Base-by-base conservation (phyloP, 2,113 vertebrate genomes). In the Oryctolagus cuniculus region DNA sequence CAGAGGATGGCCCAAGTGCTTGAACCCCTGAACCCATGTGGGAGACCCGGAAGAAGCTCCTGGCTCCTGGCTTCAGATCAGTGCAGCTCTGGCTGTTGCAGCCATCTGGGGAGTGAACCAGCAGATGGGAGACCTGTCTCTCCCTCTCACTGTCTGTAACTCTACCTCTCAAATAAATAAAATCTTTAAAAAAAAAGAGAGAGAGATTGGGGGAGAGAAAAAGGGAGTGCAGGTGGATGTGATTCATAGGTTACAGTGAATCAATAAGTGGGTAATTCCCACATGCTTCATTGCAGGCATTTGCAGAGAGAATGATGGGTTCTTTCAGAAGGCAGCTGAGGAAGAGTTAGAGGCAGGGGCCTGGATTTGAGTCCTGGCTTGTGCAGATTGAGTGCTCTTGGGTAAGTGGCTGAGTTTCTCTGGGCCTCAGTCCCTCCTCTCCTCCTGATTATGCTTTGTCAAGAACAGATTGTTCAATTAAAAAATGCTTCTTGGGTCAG, bases 231-330 rank as follows among this genome's bases (percentile, higher is more conserved):
- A 19, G 15, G 36, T 78, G 38, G 51, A 70, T 0, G 5, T 29
- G n/a, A 27, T 34, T n/a, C 3, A 24, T 3, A 24, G 72, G 31
- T 21, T 15, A 34, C 17, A 79, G 0, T 5, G 6, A 78, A 49
- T 66, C 72, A 66, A 24, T 3, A 53, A 15, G 67, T 21, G 6
- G 74, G 51, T 6, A 22, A 19, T 49, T 66, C 24, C 29, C 15
- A 27, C 2, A 5, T 5, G 10, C 3, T 8, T 31, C 19, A 0
- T 49, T 0, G 2, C 10, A 38, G 49, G 16, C 79, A 0, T 34
- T 11, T 53, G 77, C 29, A 34, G 79, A 75, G 53, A 53, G 6
- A 13, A 44, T 6, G 44, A 66, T 2, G 15, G 21, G 27, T 55
- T 34, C 79, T 36, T 53, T 44, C 5, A 10, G 31, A 10, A 53